These are phyloP conservation scores for Murina feae DNA, from an alignment of 2,113 vertebrate genomes.

Conservation along the genomic window DNA sequence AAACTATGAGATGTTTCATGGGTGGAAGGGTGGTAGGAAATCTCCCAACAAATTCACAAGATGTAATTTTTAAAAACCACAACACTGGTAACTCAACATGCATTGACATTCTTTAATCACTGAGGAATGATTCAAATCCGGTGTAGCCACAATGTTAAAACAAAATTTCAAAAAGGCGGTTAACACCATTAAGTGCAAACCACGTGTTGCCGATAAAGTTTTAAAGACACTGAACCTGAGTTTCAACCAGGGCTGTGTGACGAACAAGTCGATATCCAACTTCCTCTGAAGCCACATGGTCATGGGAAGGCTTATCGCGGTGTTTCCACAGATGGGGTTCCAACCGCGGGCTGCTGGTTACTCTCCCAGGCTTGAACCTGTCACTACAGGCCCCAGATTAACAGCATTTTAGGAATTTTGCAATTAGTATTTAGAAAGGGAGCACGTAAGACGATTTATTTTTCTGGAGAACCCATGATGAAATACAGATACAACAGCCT, in stretches of 20 bases:
- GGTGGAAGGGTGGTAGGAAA: background rate
- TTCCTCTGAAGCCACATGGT: background rate
- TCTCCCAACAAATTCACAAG: background rate
- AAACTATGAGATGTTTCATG: background rate
- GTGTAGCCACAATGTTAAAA: background rate
- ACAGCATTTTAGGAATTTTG: slow-evolving; percentile 19
- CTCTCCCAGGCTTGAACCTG: slow-evolving; percentile 36
- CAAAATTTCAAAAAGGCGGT: background rate
- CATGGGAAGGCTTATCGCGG: background rate
- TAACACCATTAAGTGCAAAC: background rate
- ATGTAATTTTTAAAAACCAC: background rate
- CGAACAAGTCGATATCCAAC: background rate
- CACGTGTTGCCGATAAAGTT: background rate
- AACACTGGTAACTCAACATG: background rate
- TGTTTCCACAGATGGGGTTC: background rate
- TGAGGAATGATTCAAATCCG: background rate
- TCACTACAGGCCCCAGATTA: slow-evolving; percentile 36
- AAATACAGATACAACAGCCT: background rate
- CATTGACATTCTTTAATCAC: background rate
- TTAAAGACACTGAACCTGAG: background rate
- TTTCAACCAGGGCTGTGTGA: background rate
- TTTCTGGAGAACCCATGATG: background rate
- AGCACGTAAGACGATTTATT: background rate
- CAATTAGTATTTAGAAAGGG: background rate
- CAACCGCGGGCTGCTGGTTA: background rate